Conservation (phyloP, 2,888 invertebrate species). For the Ochropleura plecta region DNA sequence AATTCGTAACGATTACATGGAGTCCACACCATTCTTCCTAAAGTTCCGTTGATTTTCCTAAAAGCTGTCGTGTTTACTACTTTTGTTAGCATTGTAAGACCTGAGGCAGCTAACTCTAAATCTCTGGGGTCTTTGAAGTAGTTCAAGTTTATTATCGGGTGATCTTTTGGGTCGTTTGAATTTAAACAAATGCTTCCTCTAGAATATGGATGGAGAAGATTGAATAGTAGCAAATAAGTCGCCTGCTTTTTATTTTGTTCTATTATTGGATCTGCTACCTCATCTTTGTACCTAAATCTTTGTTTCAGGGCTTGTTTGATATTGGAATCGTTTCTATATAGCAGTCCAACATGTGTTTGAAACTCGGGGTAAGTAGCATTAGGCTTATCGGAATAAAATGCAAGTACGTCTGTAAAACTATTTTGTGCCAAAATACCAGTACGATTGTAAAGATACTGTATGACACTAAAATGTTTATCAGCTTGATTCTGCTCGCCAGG, state of each 20-base stretch:
- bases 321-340: conserved; percentile 74
- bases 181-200: conserved; percentile 89
- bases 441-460: conserved; percentile 87
- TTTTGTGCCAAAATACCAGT: conserved; percentile 87
- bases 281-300: conserved; percentile 67
- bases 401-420: conserved; percentile 89
- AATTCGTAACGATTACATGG: conserved; percentile 71
- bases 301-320: conserved; percentile 17
- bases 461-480: conserved; percentile 74
- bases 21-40: conserved; percentile 72
- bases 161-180: conserved; percentile 89
- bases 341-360: conserved; percentile 72
- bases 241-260: conserved; percentile 72
- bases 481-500: conserved; percentile 70
- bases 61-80: conserved; percentile 65
- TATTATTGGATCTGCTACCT: conserved; percentile 48
- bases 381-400: conserved; percentile 73
- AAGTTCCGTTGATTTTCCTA: conserved; percentile 46
- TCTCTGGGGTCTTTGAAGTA: conserved; percentile 91
- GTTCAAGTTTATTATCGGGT: conserved; percentile 66
- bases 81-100: conserved; percentile 74
- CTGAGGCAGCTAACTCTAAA: conserved; percentile 76
- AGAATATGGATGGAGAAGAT: conserved; percentile 87
- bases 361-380: conserved; percentile 77
- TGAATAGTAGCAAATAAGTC: conserved; percentile 77